A percentile compares a stretch with the other conserved stretches of the same genome.
Evolutionary conservation across 2,797 vertebrate species (phyloP).

Genomic region (Zalophus californianus): DNA sequence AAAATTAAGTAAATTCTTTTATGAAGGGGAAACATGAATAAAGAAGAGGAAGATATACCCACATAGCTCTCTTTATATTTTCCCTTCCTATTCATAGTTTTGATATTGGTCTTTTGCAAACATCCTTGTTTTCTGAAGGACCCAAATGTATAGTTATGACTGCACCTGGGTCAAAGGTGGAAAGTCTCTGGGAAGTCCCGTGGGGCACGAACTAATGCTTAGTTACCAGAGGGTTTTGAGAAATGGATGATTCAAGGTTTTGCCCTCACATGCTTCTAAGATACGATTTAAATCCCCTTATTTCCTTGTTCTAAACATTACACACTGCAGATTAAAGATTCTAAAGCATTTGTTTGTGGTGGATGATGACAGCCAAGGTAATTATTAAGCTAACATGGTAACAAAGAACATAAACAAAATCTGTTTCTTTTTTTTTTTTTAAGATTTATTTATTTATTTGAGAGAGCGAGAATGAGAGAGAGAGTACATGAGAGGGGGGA

Average conservation of each 20-base stretch:
- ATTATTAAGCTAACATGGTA: neutral
- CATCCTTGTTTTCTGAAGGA: neutral
- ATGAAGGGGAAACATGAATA: neutral
- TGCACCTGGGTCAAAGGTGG: neutral
- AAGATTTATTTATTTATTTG: no score
- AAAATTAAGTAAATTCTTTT: neutral
- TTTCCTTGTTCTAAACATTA: conserved; percentile 62
- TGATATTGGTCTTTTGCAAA: neutral
- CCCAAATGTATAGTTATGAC: fast-evolving
- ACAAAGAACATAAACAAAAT: neutral
- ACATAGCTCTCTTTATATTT: neutral
- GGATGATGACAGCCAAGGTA: neutral
- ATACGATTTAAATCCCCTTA: neutral
- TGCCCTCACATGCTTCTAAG: neutral
- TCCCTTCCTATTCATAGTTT: neutral
- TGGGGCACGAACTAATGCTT: neutral
- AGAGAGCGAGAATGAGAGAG: no score
- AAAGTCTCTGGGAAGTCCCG: neutral
- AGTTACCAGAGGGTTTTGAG: neutral
- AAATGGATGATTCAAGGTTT: neutral
- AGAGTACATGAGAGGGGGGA: no score
- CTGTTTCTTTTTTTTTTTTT: no score
- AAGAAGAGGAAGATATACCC: neutral
- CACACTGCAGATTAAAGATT: neutral
- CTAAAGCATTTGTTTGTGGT: neutral